A percentile compares a stretch with the other conserved stretches of the same genome.
Conservation (phyloP, 2,797 vertebrate species). For the Hippocampus kuda region DNA sequence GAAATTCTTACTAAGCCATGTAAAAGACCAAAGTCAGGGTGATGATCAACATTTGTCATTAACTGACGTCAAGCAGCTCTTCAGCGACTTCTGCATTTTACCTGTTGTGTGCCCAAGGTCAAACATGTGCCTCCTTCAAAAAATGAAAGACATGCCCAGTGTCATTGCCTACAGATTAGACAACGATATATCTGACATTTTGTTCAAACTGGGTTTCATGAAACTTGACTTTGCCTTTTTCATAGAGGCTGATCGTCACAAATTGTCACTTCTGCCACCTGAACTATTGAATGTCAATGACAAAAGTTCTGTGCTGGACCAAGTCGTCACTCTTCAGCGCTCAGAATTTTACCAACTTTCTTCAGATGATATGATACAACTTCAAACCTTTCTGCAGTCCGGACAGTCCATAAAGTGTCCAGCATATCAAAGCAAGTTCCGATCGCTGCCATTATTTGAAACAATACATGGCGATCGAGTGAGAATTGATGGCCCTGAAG, state of each 20-base stretch:
- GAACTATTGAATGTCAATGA: slow-evolving; percentile 51
- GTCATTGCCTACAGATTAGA: slow-evolving; percentile 23
- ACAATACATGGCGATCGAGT: slow-evolving; percentile 41
- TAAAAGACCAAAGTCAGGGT: accelerated
- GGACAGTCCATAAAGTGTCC: slow-evolving; percentile 32
- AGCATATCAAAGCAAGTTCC: slow-evolving; percentile 44
- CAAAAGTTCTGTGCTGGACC: slow-evolving; percentile 45
- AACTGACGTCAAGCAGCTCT: slow-evolving; percentile 42
- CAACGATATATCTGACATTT: slow-evolving; percentile 22
- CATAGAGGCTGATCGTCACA: accelerated
- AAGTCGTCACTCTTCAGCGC: slow-evolving; percentile 31
- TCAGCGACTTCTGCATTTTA: slow-evolving; percentile 50
- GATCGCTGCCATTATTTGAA: slow-evolving; percentile 66
- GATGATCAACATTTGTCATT: slow-evolving; percentile 16
- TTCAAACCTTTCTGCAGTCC: slow-evolving; percentile 47
- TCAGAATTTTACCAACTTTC: slow-evolving; percentile 48
- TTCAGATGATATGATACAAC: slow-evolving; percentile 20
- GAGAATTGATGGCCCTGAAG: slow-evolving; percentile 37
- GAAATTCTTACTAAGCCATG: slow-evolving; percentile 44
- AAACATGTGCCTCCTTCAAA: slow-evolving; percentile 43
- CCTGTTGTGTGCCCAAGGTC: slow-evolving; percentile 52
- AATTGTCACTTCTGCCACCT: accelerated
- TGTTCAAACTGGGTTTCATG: slow-evolving; percentile 62
- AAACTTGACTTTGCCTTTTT: slow-evolving; percentile 36
- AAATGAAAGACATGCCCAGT: slow-evolving; percentile 42